phyloP scores from a whole-genome alignment of 2,888 invertebrate genomes.

The Drosophila tripunctata region DNA sequence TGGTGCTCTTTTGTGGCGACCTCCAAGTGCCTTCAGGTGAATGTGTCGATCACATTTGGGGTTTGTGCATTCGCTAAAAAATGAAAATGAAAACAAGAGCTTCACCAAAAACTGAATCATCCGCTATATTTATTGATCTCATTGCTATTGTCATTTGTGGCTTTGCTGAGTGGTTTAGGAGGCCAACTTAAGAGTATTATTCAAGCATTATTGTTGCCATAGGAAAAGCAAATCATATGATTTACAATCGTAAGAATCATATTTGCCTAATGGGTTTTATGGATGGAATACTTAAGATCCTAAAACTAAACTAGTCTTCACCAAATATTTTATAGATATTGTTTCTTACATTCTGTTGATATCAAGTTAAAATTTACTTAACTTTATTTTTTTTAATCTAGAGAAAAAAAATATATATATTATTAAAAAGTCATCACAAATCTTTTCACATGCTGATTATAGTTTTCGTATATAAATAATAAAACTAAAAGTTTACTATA shows the following conservation, averaged over 20 bases:
- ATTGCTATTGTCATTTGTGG: constrained; percentile 12
- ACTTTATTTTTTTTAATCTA: too few relatives aligned
- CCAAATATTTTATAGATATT: too few relatives aligned
- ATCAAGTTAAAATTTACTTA: too few relatives aligned
- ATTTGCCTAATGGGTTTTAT: constrained; percentile 21
- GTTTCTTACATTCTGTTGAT: too few relatives aligned
- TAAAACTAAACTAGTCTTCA: not conserved
- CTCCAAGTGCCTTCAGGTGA: constrained; percentile 40
- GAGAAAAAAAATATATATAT: too few relatives aligned
- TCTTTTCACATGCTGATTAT: too few relatives aligned
- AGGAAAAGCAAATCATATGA: constrained; percentile 10
- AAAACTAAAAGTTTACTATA: too few relatives aligned
- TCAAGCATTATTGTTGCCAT: constrained; percentile 28
- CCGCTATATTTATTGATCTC: constrained; percentile 24
- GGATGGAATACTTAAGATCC: constrained; percentile 11
- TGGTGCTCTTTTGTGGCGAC: constrained; percentile 40
- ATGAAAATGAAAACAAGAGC: not conserved
- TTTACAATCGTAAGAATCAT: constrained; percentile 12
- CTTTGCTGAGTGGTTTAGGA: constrained; percentile 46
- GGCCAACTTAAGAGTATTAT: constrained; percentile 35
- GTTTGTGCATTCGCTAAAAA: constrained; percentile 33
- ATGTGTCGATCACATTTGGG: constrained; percentile 39
- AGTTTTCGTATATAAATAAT: too few relatives aligned
- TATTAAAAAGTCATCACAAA: too few relatives aligned
- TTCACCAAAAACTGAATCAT: constrained; percentile 37